phyloP scores from a whole-genome alignment of 1,140 invertebrate genomes.

The Drosophila takahashii region DNA sequence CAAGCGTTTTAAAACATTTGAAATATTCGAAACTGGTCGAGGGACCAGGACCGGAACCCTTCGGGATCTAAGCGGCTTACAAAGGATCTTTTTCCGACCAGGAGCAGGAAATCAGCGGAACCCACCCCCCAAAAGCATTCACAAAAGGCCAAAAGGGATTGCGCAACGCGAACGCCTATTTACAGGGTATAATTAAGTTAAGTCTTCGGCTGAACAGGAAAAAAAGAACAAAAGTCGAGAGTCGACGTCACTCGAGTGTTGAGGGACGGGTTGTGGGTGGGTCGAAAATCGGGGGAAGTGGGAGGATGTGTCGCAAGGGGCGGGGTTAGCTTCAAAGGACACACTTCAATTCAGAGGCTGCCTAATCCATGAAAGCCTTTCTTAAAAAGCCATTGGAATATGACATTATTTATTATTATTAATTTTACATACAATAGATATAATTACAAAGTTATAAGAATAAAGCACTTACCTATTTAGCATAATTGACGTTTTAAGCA shows the following conservation, averaged over 20 bases:
- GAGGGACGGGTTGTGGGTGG: conserved; percentile 1
- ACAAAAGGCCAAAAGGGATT: conserved; percentile 62
- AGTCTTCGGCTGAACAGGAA: conserved; percentile 58
- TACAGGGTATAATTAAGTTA: conserved; percentile 84
- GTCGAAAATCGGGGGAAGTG: conserved; percentile 8
- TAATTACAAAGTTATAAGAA: not conserved
- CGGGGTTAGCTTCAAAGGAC: conserved; percentile 26
- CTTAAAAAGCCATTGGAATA: not conserved
- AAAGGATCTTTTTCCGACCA: conserved; percentile 42
- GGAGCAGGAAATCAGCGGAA: conserved; percentile 44
- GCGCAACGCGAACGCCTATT: conserved; percentile 83
- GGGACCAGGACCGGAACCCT: conserved; percentile 36
- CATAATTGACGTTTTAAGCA: no score
- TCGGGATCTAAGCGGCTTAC: conserved; percentile 76
- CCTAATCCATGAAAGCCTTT: conserved; percentile 18
- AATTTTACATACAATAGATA: not conserved
- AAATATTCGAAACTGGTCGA: conserved; percentile 62
- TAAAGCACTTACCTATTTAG: not conserved
- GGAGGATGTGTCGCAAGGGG: conserved; percentile 11
- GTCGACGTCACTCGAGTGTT: conserved; percentile 21
- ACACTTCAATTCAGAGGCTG: conserved; percentile 19
- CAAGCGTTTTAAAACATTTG: conserved; percentile 19
- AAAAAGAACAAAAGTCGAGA: conserved; percentile 72
- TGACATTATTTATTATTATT: not conserved
- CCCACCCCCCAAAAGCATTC: conserved; percentile 5